Base-by-base conservation (phyloP, 2,888 invertebrate species). In the Resseliella maxima region DNA sequence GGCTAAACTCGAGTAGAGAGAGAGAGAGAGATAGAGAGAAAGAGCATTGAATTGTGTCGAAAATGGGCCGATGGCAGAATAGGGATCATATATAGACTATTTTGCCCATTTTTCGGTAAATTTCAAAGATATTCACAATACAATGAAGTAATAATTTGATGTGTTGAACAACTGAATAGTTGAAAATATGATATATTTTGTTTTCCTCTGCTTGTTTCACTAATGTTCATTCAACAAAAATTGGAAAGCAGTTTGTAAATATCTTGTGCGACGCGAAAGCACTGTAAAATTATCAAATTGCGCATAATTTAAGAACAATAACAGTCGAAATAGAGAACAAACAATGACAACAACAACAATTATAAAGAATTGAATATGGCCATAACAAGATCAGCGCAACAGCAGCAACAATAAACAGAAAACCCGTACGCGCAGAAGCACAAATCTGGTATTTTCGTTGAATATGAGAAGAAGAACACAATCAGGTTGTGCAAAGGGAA, bases 241-340 rank as follows among this genome's bases (percentile, higher is more conserved):
- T 50, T 50, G 10, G 27, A 59, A 59, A 59, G 59, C 59, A 5
- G 31, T 15, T 31, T 72, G 72, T 15, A 35, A 5, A n/a, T 35
- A 12, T 72, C 72, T 72, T 72, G 15, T 35, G 72, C 59, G 27
- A 59, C 59, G 59, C 59, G 5, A 50, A 5, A 5, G 21, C 50
- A 18, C 50, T 59, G 24, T 10, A 15, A 72, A 72, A 72, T 72
- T 72, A 72, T 72, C 72, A 35, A 72, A 72, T 72, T 72, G 72
- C 72, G 72, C 72, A 72, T 72, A 72, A 72, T 72, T 72, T 72
- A 72, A 72, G 72, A 72, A 72, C 72, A 72, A 72, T 72, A 72
- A 72, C 72, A 31, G 31, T 31, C 12, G 72, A 72, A 72, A 72
- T 5, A 31, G 31, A 21, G 72, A 72, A 72, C 72, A 72, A 72